A percentile compares a stretch with the other conserved stretches of the same genome.
Conservation (phyloP, 2,797 vertebrate genomes). For the Neosilurus hyrtlii region DNA sequence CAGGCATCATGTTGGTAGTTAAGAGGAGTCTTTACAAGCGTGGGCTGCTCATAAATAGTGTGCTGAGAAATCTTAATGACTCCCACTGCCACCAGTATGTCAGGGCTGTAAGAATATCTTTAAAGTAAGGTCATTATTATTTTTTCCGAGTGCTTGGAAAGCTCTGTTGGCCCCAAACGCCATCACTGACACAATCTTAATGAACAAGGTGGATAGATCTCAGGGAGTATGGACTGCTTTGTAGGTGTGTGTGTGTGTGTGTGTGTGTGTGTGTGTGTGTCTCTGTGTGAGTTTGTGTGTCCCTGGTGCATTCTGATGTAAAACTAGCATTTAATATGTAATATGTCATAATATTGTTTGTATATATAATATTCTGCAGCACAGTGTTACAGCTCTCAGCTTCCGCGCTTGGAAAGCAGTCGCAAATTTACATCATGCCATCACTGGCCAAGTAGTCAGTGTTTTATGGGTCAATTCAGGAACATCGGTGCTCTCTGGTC, state of each 20-base stretch:
- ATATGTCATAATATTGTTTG: background rate
- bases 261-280: background rate
- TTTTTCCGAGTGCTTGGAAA: constrained; percentile 64
- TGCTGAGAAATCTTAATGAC: constrained; percentile 66
- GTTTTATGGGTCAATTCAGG: background rate
- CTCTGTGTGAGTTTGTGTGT: background rate
- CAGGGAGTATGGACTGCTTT: background rate
- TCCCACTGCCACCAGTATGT: constrained; percentile 65
- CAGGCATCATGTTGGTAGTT: constrained; percentile 64
- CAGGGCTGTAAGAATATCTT: constrained; percentile 58
- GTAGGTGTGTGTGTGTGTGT: background rate
- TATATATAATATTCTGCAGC: background rate
- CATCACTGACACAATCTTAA: constrained; percentile 58
- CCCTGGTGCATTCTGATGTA: constrained; percentile 8
- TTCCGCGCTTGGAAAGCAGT: background rate
- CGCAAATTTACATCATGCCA: background rate
- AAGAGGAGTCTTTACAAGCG: constrained; percentile 58
- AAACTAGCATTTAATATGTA: background rate
- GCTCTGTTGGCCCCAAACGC: constrained; percentile 58
- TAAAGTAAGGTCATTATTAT: constrained; percentile 71
- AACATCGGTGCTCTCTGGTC: background rate
- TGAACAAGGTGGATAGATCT: constrained; percentile 45
- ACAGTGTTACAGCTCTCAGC: background rate
- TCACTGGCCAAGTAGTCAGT: background rate
- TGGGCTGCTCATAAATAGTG: constrained; percentile 61